Base-by-base conservation (phyloP, 2,113 vertebrate species). In the Centropristis striata region DNA sequence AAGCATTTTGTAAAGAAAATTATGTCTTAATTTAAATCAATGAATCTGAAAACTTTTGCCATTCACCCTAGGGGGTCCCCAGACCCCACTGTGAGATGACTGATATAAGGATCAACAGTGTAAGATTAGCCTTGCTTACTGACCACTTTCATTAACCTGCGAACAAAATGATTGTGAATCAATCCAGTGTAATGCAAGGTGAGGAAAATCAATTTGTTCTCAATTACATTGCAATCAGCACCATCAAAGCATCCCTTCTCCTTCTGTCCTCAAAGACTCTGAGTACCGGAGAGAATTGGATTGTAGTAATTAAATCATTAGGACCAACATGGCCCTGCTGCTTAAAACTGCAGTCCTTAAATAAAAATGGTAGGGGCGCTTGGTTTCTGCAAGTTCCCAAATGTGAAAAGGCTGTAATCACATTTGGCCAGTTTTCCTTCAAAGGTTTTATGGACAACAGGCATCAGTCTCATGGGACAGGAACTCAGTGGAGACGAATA, bases 121-220 rank as follows among this genome's bases (percentile, higher is more conserved):
- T 65, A 39, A 37, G 60, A 74, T 76, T 76, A 75, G 44, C 81
- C 44, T 66, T 46, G 50, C 49, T 80, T 78, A 80, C 50, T 53
- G 28, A 58, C 61, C 55, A 53, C 81, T 80, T 83, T 78, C 57
- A 83, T 86, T 87, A 83, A 69, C 78, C 75, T 50, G 44, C 71
- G n/a, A 57, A 53, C 63, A 39, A 70, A 88, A 86, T 65, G 21
- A 28, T 44, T 25, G 27, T 55, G 47, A 49, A 69, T 86, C 79
- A 64, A 78, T 83, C 59, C 18, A 70, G 54, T 69, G 72, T 55
- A 71, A 83, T 61, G 61, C 36, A 80, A 88, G 65, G 70, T 74
- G 79, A 82, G 54, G 51, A 72, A 85, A 91, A 92, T 89, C 84
- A 44, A 88, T 91, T 81, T 74, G 65, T 78, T 80, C 61, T 65